Percentiles rank a stretch among this genome's conserved stretches.
phyloP scores from a whole-genome alignment of 1,140 invertebrate genomes.

The Marisa cornuarietis region DNA sequence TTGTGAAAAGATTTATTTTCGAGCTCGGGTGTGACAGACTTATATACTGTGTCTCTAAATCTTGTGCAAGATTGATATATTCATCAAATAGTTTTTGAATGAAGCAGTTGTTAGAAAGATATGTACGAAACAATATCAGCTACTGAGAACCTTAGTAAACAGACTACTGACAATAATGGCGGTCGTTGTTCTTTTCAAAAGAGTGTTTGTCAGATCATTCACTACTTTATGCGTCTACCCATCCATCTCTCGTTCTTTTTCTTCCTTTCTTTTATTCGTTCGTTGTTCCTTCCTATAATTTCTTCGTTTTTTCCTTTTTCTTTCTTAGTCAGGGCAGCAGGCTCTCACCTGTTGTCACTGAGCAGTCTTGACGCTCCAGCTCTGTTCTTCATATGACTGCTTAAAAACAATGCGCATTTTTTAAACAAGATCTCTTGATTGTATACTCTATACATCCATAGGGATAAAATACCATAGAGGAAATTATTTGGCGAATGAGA shows the following conservation, averaged over 20 bases:
- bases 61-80: too few relatives aligned
- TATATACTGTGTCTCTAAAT: neutral
- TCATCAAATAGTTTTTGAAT: too few relatives aligned
- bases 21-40: neutral
- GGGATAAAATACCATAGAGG: neutral
- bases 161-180: too few relatives aligned
- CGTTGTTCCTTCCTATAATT: neutral
- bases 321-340: neutral
- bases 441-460: neutral
- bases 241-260: slow-evolving; percentile 11
- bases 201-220: neutral
- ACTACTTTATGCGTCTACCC: neutral
- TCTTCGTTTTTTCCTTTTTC: neutral
- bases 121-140: too few relatives aligned
- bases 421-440: neutral
- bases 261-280: too few relatives aligned
- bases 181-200: too few relatives aligned
- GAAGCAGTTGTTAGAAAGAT: too few relatives aligned
- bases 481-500: neutral
- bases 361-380: neutral
- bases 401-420: neutral
- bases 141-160: too few relatives aligned
- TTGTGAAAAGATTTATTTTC: neutral
- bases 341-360: neutral
- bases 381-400: neutral